Evolutionary conservation across 2,888 invertebrate genomes (phyloP).

Genomic region (Cephonodes hylas): DNA sequence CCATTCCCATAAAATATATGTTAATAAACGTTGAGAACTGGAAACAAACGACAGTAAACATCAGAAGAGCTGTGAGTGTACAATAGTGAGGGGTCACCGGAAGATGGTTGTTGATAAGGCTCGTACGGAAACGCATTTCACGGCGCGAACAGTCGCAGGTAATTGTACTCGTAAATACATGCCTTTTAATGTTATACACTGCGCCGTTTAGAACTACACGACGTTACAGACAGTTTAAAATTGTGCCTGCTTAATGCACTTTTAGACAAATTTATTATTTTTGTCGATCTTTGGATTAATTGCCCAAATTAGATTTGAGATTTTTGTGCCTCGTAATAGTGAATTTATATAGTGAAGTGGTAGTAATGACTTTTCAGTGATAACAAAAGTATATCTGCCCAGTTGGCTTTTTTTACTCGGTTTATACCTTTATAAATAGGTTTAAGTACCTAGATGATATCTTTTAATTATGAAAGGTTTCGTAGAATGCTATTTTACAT

Average conservation of each 20-base stretch:
- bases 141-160: constrained; percentile 35
- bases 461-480: too few species aligned
- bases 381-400: too few species aligned
- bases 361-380: too few species aligned
- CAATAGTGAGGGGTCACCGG: constrained; percentile 26
- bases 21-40: neutral
- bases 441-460: too few species aligned
- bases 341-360: too few species aligned
- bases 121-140: constrained; percentile 49
- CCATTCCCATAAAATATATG: neutral
- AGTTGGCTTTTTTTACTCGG: too few species aligned
- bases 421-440: too few species aligned
- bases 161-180: constrained; percentile 37
- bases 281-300: neutral
- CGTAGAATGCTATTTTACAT: too few species aligned
- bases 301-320: too few species aligned
- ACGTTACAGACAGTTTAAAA: neutral
- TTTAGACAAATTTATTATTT: neutral
- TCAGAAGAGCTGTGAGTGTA: neutral
- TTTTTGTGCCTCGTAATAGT: too few species aligned
- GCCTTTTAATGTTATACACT: constrained; percentile 3
- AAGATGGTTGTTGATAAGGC: constrained; percentile 43
- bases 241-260: neutral
- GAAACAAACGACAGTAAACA: neutral
- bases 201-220: constrained; percentile 18